Evolutionary conservation across 2,797 vertebrate genomes (phyloP).

Genomic region (Melanotaenia pygmaea): DNA sequence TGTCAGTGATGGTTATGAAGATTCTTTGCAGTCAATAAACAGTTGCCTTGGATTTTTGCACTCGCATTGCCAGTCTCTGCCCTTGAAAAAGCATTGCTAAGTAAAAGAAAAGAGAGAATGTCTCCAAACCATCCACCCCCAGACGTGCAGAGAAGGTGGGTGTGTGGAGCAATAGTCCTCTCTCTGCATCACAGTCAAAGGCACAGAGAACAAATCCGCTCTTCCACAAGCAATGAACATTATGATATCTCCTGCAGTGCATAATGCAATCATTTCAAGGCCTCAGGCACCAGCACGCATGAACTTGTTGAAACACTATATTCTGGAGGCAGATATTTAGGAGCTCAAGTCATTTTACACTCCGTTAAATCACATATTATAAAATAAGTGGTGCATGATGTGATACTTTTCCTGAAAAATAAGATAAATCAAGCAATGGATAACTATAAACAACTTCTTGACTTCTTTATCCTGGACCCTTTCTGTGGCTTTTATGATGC

Average conservation of each 20-base stretch:
- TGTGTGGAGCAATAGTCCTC: conserved; percentile 79
- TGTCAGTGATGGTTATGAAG: conserved; percentile 1
- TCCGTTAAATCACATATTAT: conserved; percentile 59
- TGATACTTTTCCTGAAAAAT: conserved; percentile 35
- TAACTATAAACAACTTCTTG: conserved; percentile 23
- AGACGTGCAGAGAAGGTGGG: conserved; percentile 81
- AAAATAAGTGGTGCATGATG: conserved; percentile 45
- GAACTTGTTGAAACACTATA: conserved; percentile 73
- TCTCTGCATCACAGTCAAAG: conserved; percentile 78
- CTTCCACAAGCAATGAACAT: conserved; percentile 74
- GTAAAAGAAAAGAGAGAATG: conserved; percentile 69
- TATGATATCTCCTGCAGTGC: conserved; percentile 74
- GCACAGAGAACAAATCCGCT: conserved; percentile 75
- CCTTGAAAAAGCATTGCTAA: conserved; percentile 61
- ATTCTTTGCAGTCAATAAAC: conserved; percentile 27
- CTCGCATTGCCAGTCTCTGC: conserved; percentile 50
- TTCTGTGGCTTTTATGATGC: conserved; percentile 31
- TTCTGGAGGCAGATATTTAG: conserved; percentile 65
- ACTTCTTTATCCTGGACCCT: conserved; percentile 26
- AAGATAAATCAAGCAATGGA: conserved; percentile 49
- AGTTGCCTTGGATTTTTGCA: conserved; percentile 47
- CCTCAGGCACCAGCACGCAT: conserved; percentile 62
- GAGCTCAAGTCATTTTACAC: conserved; percentile 68
- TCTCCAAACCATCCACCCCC: conserved; percentile 83
- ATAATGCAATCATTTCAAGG: conserved; percentile 75